These are phyloP conservation scores for Prosopocoilus inquinatus DNA, from an alignment of 2,888 invertebrate genomes.

Conservation along the genomic window DNA sequence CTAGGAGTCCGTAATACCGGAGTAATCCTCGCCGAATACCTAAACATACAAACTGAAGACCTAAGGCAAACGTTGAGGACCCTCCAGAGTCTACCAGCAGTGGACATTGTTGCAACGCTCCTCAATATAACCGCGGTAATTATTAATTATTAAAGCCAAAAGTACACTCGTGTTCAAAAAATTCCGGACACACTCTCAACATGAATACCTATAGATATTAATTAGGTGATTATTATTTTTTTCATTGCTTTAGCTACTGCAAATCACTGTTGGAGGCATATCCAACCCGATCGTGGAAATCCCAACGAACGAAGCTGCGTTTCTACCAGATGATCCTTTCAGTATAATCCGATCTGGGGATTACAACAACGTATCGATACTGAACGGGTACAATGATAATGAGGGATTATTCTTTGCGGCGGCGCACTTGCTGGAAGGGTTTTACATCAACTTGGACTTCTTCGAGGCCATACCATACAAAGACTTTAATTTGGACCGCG, in stretches of 20 bases:
- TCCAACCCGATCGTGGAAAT: conserved; percentile 21
- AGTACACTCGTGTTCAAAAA: too few relatives aligned
- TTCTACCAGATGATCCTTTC: conserved; percentile 18
- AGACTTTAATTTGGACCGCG: conserved; percentile 18
- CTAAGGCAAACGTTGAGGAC: conserved; percentile 13
- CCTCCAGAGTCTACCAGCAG: conserved; percentile 18
- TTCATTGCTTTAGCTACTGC: too few relatives aligned
- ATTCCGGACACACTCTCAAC: too few relatives aligned
- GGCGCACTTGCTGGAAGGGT: not conserved
- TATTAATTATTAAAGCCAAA: too few relatives aligned
- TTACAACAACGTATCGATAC: conserved; percentile 23
- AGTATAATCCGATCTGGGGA: conserved; percentile 18
- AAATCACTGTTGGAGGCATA: not conserved
- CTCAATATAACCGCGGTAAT: too few relatives aligned
- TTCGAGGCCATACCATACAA: conserved; percentile 16
- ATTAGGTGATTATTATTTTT: too few relatives aligned
- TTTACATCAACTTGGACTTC: conserved; percentile 10
- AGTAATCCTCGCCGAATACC: conserved; percentile 16
- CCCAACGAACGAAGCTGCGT: conserved; percentile 19
- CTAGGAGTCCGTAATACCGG: conserved; percentile 21
- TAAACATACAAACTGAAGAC: conserved; percentile 13
- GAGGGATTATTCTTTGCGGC: conserved; percentile 20
- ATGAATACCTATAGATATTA: too few relatives aligned
- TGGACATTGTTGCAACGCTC: not conserved
- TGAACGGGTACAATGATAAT: conserved; percentile 25